These are phyloP conservation scores for Gnatocerus cornutus DNA, from an alignment of 2,888 invertebrate species.

Conservation along the genomic window DNA sequence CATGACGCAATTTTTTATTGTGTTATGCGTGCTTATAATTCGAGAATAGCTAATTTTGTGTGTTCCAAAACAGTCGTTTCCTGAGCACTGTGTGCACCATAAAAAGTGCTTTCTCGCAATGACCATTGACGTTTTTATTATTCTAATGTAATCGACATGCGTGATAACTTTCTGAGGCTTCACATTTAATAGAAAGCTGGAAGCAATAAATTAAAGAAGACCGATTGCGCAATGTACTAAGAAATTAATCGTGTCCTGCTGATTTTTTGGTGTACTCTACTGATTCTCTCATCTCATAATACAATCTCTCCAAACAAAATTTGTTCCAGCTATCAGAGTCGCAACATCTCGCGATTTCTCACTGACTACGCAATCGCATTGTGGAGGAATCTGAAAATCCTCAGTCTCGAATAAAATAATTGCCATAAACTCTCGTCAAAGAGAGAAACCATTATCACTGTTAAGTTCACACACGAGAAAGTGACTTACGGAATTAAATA, in stretches of 20 bases:
- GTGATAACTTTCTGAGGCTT: not conserved
- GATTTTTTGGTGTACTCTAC: too few relatives aligned
- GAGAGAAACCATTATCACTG: conserved; percentile 13
- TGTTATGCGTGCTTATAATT: too few relatives aligned
- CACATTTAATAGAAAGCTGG: conserved; percentile 1
- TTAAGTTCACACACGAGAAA: conserved; percentile 35
- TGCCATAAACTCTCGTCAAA: not conserved
- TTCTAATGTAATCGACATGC: not conserved
- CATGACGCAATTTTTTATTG: too few relatives aligned
- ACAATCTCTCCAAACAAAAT: not conserved
- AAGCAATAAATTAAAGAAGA: not conserved
- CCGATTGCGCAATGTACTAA: not conserved
- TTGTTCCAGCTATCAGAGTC: conserved; percentile 5
- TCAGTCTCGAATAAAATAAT: not conserved
- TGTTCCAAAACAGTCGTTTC: too few relatives aligned
- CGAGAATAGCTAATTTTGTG: too few relatives aligned
- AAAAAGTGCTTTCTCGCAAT: too few relatives aligned
- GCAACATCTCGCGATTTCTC: conserved; percentile 5
- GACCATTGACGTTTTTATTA: not conserved
- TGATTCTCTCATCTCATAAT: not conserved
- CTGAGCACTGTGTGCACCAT: too few relatives aligned
- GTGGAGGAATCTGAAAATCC: not conserved
- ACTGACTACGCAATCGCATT: conserved; percentile 16
- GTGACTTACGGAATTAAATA: conserved; percentile 39
- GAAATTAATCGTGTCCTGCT: too few relatives aligned